Base-by-base conservation (phyloP, 2,888 invertebrate genomes). In the Aphodius sticticus region DNA sequence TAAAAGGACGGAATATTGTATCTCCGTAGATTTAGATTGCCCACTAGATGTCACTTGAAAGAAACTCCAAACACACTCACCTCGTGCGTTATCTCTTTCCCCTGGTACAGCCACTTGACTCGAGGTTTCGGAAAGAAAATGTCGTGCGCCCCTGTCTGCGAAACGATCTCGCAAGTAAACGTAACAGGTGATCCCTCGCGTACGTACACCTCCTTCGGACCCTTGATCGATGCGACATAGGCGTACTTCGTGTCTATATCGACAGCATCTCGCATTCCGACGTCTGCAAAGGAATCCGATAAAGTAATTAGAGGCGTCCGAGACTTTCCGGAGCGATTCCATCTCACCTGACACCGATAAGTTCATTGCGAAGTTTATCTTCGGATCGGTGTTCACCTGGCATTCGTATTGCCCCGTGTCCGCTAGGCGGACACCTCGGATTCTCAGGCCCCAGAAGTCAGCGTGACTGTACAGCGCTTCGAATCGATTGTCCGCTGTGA, bases 361-460 rank as follows among this genome's bases (percentile, higher is more conserved):
- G 85, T 91, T 92, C 85, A 93, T 92, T 84, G 92, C 92, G 83
- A 92, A 91, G 90, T 93, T 94, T 90, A 94, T 92, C 88, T 94
- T 94, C 69, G 94, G 94, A 85, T 94, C 94, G 0, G 94, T 94
- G 89, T 94, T 94, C 85, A 94, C 92, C 89, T 94, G 94, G 86
- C 94, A 94, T 90, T 94, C 94, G 89, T 94, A 94, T 82, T 92
- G 91, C 81, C 95, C 95, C 2, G 92, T 90, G 88, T 95, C 95
- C 26, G 90, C 85, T 77, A 89, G 86, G 81, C 91, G 92, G 81
- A 93, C 91, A n/a, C 91, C 91, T 83, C 91, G 90, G 83, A 95
- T 91, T 84, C 91, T 90, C 84, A 95, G 90, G 79, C 92, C 91
- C 91, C 93, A 92, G 81, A 92, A 91, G 80, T 91, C 91, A 81